Evolutionary conservation across 1,140 invertebrate species (phyloP), one percentile per base, ranked within the genome.

Genomic region (Octopus sinensis): DNA sequence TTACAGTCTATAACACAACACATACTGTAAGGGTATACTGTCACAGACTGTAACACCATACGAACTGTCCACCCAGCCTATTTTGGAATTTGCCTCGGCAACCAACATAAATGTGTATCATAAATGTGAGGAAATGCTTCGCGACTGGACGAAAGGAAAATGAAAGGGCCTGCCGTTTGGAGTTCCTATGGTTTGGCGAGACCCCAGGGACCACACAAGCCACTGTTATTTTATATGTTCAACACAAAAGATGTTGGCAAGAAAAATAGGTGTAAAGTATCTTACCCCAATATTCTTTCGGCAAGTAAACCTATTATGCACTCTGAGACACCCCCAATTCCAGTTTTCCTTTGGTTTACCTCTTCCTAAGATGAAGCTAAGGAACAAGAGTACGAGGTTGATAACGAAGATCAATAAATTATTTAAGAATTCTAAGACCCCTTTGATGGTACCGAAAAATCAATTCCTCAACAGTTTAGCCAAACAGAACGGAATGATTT

Each of bases 391-490:
- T n/a, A 68, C 62, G 62, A 68, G 9, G 62, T 10, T 68, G 62
- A 68, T 68, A 68, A 68, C 62, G n/a, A 68, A n/a, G 62, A 10
- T 68, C 62, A 68, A 68, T 9, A 68, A 68, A 68, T 68, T 10
- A 68, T 9, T 68, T 68, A 9, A 68, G 62, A 68, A 68, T 68
- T 68, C 62, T 10, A 68, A 68, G 62, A 68, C 62, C 62, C 62
- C 62, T 68, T n/a, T 68, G 9, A 68, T n/a, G n/a, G n/a, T 68
- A 68, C 62, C 62, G 62, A 68, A 68, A 10, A 68, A n/a, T 68
- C 62, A 68, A 68, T n/a, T 68, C 62, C 62, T 68, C 62, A 68
- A 68, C 62, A 68, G 62, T 68, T 68, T 68, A 68, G n/a, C 62
- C 62, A 68, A 68, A 9, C 62, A 68, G 62, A 68, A 68, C 62